These are phyloP conservation scores for Prinia subflava DNA, from an alignment of 2,113 vertebrate species.

Conservation along the genomic window DNA sequence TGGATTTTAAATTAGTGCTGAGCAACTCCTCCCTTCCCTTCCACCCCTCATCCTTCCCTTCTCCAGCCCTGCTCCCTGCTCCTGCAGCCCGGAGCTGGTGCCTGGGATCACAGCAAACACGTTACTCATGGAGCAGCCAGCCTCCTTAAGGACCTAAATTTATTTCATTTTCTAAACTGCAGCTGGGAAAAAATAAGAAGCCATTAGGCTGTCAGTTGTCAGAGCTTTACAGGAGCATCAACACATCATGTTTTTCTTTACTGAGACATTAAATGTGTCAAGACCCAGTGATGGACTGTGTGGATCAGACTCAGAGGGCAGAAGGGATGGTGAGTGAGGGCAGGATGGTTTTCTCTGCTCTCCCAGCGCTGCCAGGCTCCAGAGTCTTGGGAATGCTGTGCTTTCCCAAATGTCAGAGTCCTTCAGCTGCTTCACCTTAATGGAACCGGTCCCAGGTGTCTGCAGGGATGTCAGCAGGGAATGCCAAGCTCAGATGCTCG, in stretches of 20 bases:
- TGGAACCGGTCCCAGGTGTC: background rate
- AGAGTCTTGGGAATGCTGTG: accelerated
- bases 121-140: background rate
- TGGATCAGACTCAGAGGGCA: background rate
- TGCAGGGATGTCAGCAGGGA: background rate
- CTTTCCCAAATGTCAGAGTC: background rate
- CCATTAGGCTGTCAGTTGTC: constrained; percentile 64
- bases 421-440: background rate
- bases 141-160: constrained; percentile 50
- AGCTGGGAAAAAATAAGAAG: constrained; percentile 59
- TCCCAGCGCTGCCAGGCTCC: accelerated
- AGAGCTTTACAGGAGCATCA: constrained; percentile 50
- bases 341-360: background rate
- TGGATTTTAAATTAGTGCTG: background rate
- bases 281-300: constrained; percentile 40
- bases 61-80: background rate
- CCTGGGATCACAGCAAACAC: background rate
- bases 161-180: constrained; percentile 63
- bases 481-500: accelerated
- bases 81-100: background rate
- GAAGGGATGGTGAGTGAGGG: background rate
- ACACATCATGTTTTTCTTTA: constrained; percentile 58
- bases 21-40: background rate
- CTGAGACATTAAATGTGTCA: constrained; percentile 45
- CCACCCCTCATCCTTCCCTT: background rate